Percentiles rank a stretch among this genome's conserved stretches.
Evolutionary conservation across 2,888 invertebrate genomes (phyloP).

Genomic region (Eilema sororculum): DNA sequence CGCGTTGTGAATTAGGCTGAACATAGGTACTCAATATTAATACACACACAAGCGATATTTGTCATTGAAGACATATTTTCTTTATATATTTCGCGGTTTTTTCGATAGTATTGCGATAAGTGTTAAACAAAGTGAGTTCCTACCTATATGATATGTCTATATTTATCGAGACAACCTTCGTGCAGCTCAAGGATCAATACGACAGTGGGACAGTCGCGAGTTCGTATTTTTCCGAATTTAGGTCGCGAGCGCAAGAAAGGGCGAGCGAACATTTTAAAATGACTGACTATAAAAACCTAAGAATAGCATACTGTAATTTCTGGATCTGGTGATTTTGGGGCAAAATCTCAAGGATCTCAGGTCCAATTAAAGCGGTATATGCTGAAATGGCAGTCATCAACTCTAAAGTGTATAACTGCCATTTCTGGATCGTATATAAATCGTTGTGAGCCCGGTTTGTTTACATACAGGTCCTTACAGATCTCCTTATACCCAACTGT

Average conservation of each 20-base stretch:
- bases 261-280: background rate
- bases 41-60: background rate
- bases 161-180: constrained; percentile 4
- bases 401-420: no score
- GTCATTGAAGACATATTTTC: background rate
- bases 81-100: background rate
- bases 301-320: no score
- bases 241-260: background rate
- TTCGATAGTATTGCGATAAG: background rate
- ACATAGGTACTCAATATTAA: background rate
- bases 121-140: background rate
- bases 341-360: no score
- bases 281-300: no score
- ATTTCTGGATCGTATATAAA: no score
- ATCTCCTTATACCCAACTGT: no score
- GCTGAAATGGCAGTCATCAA: no score
- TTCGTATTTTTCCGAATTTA: background rate
- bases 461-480: no score
- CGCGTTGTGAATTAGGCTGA: no score
- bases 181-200: background rate
- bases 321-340: no score
- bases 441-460: no score
- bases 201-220: background rate
- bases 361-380: no score
- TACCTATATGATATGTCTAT: constrained; percentile 1